Base-by-base conservation (phyloP, 2,888 invertebrate species). In the Mystacides longicornis region DNA sequence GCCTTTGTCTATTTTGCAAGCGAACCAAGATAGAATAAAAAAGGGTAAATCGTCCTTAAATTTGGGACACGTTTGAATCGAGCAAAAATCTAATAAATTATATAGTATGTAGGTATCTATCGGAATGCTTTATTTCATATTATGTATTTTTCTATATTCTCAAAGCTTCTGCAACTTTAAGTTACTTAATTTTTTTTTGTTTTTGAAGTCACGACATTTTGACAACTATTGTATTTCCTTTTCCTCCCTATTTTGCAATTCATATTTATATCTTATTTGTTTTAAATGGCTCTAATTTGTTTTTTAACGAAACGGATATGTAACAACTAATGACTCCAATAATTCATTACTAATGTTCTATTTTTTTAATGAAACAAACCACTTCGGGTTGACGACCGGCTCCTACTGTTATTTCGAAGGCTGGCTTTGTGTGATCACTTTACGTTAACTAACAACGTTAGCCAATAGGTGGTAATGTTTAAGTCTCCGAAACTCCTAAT, bases 71-170 rank as follows among this genome's bases (percentile, higher is more conserved):
- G n/a, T 37, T 37, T 37, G 37, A 14, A 37, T n/a, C 14, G 37
- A 37, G 37, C n/a, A 37, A 37, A 37, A 37, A 37, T 37, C 37
- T 37, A 37, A 37, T 37, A 37, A 37, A 37, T 37, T n/a, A 37
- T 37, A 37, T 37, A 37, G 7, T 37, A 37, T n/a, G 37, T 14
- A 37, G 37, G 16, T 37, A 37, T 37, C 37, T 37, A 37, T 37
- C 16, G 37, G 16, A 37, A 14, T 37, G 14, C 4, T 37, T 37
- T 37, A 37, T 37, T 14, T 37, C 7, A 16, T 37, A 37, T 16
- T 16, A 37, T 37, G 14, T 16, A 7, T 27, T 16, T 37, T 37
- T 37, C 3, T 3, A 37, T n/a, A n/a, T n/a, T 7, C 37, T 7
- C 37, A 37, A 14, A 3, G 37, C 4, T 37, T 37, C 37, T 27